Base-by-base conservation (phyloP, 2,888 invertebrate species). In the Orgyia antiqua region DNA sequence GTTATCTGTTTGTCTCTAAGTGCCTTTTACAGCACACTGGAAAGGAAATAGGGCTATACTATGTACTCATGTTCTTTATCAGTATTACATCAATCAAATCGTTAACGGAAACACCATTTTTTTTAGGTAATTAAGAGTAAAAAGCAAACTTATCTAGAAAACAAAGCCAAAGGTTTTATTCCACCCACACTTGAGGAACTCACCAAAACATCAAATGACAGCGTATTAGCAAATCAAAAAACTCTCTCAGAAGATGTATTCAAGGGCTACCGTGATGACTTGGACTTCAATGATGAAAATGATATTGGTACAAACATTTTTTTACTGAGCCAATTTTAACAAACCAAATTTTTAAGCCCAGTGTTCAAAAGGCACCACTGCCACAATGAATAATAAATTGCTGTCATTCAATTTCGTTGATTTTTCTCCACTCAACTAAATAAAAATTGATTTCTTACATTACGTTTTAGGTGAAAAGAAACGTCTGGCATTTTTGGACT, bases 401-500 rank as follows among this genome's bases (percentile, higher is more conserved):
- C n/a, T n/a, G n/a, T n/a, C n/a, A n/a, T n/a, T n/a, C n/a, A n/a
- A n/a, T n/a, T n/a, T n/a, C n/a, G n/a, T n/a, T n/a, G n/a, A n/a
- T n/a, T n/a, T n/a, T n/a, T n/a, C n/a, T n/a, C n/a, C n/a, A n/a
- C n/a, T 8, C n/a, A 19, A 3, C 19, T 2, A 10, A 23, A 11
- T 23, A 4, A 10, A 23, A 23, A 10, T 1, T 23, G n/a, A 12
- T 10, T 24, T 11, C 19, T 15, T 24, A 6, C 8, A 4, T 15
- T 15, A 15, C 6, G 15, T 11, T 19, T 4, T 33, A 90, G 90
- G 94, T 24, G 93, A 92, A 63, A 94, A 95, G 86, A 92, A 93
- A 67, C 90, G 95, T 31, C 82, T 94, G 45, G 95, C 97, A 1
- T 94, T 97, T 82, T 88, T 97, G 42, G 97, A 98, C 75, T 87